A percentile compares a stretch with the other conserved stretches of the same genome.
Conservation (phyloP, 2,888 invertebrate species). For the Clitarchus hookeri region DNA sequence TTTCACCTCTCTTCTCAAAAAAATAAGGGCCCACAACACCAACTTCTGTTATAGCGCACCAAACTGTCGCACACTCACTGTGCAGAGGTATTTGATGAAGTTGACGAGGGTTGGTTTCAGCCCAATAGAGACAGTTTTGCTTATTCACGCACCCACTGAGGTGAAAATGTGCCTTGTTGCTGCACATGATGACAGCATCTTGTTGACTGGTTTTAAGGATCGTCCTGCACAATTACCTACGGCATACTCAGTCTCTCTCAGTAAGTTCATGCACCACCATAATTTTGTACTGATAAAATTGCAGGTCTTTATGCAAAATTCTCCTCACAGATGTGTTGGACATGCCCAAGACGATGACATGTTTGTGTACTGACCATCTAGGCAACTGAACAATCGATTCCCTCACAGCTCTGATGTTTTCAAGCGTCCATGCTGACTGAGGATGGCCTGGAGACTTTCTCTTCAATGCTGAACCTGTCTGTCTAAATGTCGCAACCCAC, state of each 20-base stretch:
- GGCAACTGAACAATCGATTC: not conserved
- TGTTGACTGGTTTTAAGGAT: not conserved
- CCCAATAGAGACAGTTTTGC: no score
- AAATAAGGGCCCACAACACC: conserved; percentile 36
- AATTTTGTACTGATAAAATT: no score
- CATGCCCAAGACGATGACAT: no score
- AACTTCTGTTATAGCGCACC: conserved; percentile 33
- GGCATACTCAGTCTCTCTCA: not conserved
- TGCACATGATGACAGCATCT: not conserved
- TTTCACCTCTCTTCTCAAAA: conserved; percentile 32
- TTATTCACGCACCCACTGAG: no score
- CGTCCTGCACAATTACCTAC: not conserved
- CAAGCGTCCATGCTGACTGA: not conserved
- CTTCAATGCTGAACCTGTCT: not conserved
- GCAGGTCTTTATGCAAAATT: no score
- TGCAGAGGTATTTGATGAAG: no score
- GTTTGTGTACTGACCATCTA: no score
- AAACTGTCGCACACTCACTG: conserved; percentile 34
- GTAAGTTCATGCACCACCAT: not conserved
- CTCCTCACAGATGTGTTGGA: no score
- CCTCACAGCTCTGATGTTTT: not conserved
- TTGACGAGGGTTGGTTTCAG: no score
- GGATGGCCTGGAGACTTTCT: not conserved
- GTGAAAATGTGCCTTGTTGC: not conserved
- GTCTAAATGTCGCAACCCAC: no score